Percentiles rank a stretch among this genome's conserved stretches.
phyloP scores from a whole-genome alignment of 2,113 vertebrate species.

The Physeter macrocephalus region DNA sequence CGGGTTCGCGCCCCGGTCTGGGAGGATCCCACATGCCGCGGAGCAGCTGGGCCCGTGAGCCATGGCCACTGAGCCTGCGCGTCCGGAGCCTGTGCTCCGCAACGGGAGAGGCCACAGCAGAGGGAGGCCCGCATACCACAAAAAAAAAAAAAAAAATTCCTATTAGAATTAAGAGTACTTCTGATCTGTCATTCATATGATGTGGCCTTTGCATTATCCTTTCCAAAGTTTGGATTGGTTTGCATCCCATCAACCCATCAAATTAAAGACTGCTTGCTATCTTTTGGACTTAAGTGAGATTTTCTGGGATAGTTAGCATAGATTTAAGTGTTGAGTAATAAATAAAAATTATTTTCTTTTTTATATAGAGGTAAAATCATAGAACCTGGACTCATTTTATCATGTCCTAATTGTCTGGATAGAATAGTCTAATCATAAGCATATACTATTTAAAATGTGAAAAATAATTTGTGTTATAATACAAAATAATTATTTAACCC shows the following conservation, averaged over 20 bases:
- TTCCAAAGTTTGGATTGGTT: neutral
- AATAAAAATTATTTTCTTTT: conserved; percentile 8
- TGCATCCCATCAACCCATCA: neutral
- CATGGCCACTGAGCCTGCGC: no score
- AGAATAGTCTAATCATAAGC: neutral
- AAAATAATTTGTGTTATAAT: conserved; percentile 29
- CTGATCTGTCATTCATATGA: neutral
- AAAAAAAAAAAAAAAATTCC: neutral
- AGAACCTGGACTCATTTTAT: neutral
- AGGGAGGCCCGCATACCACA: no score
- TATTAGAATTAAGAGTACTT: neutral
- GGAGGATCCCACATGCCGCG: no score
- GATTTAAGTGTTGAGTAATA: neutral
- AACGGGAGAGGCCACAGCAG: no score
- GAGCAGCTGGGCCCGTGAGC: no score
- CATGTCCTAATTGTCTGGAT: neutral
- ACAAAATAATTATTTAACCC: conserved; percentile 4
- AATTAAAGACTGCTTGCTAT: neutral
- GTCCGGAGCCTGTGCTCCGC: no score
- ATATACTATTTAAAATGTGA: conserved; percentile 2
- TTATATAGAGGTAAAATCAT: neutral
- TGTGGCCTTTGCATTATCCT: neutral
- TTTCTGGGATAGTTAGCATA: neutral
- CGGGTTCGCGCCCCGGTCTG: no score
- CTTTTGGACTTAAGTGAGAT: neutral